Evolutionary conservation across 2,113 vertebrate genomes (phyloP), one percentile per base, ranked within the genome.

Genomic region (Oncorhynchus keta): DNA sequence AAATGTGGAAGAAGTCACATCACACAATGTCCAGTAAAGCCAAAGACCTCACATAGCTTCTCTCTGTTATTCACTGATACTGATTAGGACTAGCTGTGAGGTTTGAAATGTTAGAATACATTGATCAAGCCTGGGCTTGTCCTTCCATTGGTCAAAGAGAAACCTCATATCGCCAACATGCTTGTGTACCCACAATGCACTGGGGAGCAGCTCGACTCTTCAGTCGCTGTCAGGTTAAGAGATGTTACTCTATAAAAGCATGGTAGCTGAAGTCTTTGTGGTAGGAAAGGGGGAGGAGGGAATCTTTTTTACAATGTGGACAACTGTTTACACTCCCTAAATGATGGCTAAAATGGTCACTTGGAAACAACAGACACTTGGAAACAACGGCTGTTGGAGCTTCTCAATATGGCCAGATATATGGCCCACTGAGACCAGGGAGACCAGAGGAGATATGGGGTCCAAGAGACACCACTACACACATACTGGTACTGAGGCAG

Each of bases 301-400:
- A 49, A 48, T 20, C 20, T 77, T 55, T 55, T 84, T 76, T 72
- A 78, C 76, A 80, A 73, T 73, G 45, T 70, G 74, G 59, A n/a
- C 5, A 77, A 71, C 76, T 80, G 77, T 81, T 73, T 81, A 79
- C 72, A 81, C 74, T 24, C 76, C 69, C 3, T 71, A 82, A 82
- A 81, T 79, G 80, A 73, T 51, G 22, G 78, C 69, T 68, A 81
- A 80, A 8, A 80, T 62, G 67, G 75, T 71, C 73, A 78, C 77
- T 82, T 75, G 78, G 84, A 84, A 84, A 86, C 77, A 82, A 35
- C 68, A 79, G 80, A 32, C 75, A 78, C 77, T 82, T 79, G 78
- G 84, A 84, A 84, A 86, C 77, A 82, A 35, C 57, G 80, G 7
- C 55, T 32, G 68, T 49, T 69, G n/a, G 5, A 8, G 6, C 13